phyloP scores from a whole-genome alignment of 2,888 invertebrate genomes.

The Microdon myrmicae region DNA sequence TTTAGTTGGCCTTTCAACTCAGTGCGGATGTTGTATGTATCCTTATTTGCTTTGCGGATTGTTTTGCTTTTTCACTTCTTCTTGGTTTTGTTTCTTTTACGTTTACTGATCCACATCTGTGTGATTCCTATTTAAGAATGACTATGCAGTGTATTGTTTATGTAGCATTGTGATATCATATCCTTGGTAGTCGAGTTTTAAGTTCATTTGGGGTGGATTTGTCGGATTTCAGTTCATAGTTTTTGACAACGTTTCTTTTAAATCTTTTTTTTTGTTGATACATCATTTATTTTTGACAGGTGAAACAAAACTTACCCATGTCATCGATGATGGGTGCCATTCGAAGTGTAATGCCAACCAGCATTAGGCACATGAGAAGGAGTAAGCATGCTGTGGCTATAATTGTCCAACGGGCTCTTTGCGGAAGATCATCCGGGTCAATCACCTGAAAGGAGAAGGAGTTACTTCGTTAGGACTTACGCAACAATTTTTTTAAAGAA shows the following conservation, averaged over 20 bases:
- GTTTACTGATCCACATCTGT: too few relatives aligned
- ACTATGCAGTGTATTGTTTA: too few relatives aligned
- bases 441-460: constrained; percentile 67
- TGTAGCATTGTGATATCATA: too few relatives aligned
- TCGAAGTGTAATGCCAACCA: constrained; percentile 89
- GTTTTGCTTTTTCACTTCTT: neutral
- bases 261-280: neutral
- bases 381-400: constrained; percentile 89
- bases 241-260: constrained; percentile 16
- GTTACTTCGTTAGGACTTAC: too few relatives aligned
- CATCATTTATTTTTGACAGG: neutral
- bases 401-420: constrained; percentile 88
- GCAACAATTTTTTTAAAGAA: too few relatives aligned
- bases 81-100: neutral
- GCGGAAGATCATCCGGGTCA: constrained; percentile 84
- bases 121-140: too few relatives aligned
- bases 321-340: constrained; percentile 97
- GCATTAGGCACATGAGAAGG: constrained; percentile 86
- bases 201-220: too few relatives aligned
- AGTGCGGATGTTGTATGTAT: constrained; percentile 28
- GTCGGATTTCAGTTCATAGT: too few relatives aligned
- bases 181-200: too few relatives aligned
- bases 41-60: constrained; percentile 1
- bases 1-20: constrained; percentile 6
- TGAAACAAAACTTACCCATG: constrained; percentile 83